Base-by-base conservation (phyloP, 2,797 vertebrate genomes). In the Uromys caudimaculatus region DNA sequence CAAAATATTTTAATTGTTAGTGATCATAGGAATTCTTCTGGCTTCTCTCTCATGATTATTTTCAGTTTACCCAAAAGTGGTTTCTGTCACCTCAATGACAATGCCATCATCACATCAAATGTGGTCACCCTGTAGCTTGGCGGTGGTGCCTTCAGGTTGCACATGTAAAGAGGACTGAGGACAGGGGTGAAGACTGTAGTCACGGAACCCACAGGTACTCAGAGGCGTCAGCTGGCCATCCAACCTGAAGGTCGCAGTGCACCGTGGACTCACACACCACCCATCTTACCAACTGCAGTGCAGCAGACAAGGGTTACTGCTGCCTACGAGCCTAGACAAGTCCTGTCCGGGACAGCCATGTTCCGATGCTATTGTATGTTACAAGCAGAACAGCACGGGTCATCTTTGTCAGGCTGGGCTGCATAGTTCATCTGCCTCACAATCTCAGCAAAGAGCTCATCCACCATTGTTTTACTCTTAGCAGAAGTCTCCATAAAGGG, bases 391-490 rank as follows among this genome's bases (percentile, higher is more conserved):
- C 99, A 99, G 99, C 99, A 99, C 17, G 99, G 99, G 98, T 99
- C 99, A 69, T 99, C 99, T 98, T 99, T 99, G 99, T 99, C 99
- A 1, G 99, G 99, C 99, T 99, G 99, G 64, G 99, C 99, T 24
- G 99, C 99, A 96, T 99, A 99, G 99, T 99, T 99, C 99, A 99
- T 99, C 98, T 99, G 99, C 98, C 99, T 99, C 97, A 99, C 99
- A 29, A 99, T 99, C 98, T 99, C 99, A 0, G 99, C 99, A 97
- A 99, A 99, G 98, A 99, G 99, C 98, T 99, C 99, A 96, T 99
- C 99, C 98, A 99, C 99, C 99, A 99, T 99, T 92, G 99, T 99
- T 99, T 99, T 99, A 98, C 99, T 99, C 98, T 99, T 99, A 98
- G 99, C 99, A 7, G 99, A 99, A 8, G 99, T 99, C 98, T 99